Evolutionary conservation across 2,888 invertebrate species (phyloP), one percentile per base, ranked within the genome.

Genomic region (Rhogogaster chlorosoma): DNA sequence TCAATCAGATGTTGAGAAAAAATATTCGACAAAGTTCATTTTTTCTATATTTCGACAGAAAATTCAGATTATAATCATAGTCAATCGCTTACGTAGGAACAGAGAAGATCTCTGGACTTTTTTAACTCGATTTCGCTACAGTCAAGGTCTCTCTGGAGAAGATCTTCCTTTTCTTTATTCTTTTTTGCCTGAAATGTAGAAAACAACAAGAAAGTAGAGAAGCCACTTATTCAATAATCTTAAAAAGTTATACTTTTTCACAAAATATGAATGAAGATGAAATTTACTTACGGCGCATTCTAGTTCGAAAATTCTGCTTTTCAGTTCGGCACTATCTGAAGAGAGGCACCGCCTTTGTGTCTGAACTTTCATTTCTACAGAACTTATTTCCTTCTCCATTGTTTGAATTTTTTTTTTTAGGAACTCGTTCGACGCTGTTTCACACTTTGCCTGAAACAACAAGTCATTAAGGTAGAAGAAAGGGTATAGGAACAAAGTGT

Each of bases 311-410:
- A 90, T 88, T 84, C 88, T 89, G 86, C 88, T 90, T 29, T 88
- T 89, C 1, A 89, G 85, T 84, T 90, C 89, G 61, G 89, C 87
- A 18, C 84, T 89, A 77, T 90, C 89, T 38, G 85, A 84, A 3
- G 87, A 90, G 78, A 88, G 87, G 38, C 86, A 86, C 70, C 88
- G 87, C 67, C 87, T 88, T 83, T 88, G 87, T 67, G 87, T 88
- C 70, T 91, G 90, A 75, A 88, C 85, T 84, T 90, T 90, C 32
- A 75, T 71, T 85, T 86, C 88, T 67, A 84, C 85, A 61, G 77
- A 64, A 70, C 45, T 64, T 5, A 91, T 82, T 86, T 92, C 91
- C 57, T 89, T 88, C 86, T 92, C 91, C 85, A 90, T 86, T 18
- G 86, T 87, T 15, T 89, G 84, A 61, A 92, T 88, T 64, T 84